phyloP scores from a whole-genome alignment of 2,797 vertebrate genomes.

The Micromesistius poutassou region DNA sequence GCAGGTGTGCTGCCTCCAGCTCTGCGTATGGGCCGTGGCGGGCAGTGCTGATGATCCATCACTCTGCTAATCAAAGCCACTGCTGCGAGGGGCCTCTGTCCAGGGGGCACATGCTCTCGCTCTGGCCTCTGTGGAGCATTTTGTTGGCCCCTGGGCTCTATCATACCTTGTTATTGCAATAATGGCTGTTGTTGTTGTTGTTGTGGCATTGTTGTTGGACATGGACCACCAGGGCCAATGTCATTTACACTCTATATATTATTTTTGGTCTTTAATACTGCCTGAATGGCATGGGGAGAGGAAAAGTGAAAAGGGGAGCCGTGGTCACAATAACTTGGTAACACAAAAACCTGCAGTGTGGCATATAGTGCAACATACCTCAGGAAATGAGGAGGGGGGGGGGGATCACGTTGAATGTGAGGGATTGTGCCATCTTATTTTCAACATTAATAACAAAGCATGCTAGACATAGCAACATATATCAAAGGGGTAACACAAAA shows the following conservation, averaged over 20 bases:
- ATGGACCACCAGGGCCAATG: not conserved
- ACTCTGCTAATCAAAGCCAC: not conserved
- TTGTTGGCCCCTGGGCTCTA: not conserved
- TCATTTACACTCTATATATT: not conserved
- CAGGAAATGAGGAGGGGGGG: not conserved
- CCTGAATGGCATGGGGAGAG: no score
- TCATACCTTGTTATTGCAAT: not conserved
- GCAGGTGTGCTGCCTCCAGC: slow-evolving; percentile 1
- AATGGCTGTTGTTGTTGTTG: not conserved
- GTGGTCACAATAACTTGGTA: not conserved
- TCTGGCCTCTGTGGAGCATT: not conserved
- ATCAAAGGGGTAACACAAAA: not conserved
- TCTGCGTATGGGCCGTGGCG: not conserved
- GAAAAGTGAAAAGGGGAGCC: no score
- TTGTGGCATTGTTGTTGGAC: not conserved
- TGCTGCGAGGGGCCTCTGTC: not conserved
- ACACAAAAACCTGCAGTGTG: not conserved
- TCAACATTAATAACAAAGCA: not conserved
- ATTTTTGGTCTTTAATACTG: not conserved
- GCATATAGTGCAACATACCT: not conserved
- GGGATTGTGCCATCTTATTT: not conserved
- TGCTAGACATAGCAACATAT: not conserved
- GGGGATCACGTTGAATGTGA: not conserved
- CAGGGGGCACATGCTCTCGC: not conserved
- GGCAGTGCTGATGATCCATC: not conserved